Base-by-base conservation (phyloP, 1,140 invertebrate species). In the Ptiloglossa arizonensis region DNA sequence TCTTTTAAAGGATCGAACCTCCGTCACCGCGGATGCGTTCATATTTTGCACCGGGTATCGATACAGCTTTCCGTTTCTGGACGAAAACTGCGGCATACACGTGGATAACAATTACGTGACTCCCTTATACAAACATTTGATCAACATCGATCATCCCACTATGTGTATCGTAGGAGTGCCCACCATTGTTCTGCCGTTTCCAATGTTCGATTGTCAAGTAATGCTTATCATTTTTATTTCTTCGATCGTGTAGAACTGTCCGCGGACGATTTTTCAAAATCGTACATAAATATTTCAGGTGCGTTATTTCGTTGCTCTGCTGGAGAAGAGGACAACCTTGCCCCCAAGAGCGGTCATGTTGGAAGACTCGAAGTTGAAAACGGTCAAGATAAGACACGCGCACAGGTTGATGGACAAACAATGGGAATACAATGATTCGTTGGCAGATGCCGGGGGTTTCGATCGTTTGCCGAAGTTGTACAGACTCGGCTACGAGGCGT, bases 101-200 rank as follows among this genome's bases (percentile, higher is more conserved):
- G 92, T 95, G 0, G 91, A 95, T 0, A 93, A 95, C 27, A 94
- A 95, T 83, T 94, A 94, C 74, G 93, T 97, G 3, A 92, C 93
- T 32, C 95, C 96, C 0, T 92, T 98, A 5, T 96, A 96, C 88
- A 95, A 95, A 82, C 96, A 97, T 79, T 89, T 97, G 2, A 93
- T 97, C 8, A 95, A 97, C 87, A 94, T 95, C 0, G 89, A 95
- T 64, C 94, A 95, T 86, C 96, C 96, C 0, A 94, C 93, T 11
- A 94, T 97, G 94, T 94, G 93, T 62, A 95, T 97, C 70, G 92
- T 97, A 46, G 96, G 96, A 19, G 90, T 97, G 19, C 94, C 95
- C 0, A 93, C 93, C 70, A 87, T 88, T 50, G 93, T 95, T 1
- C 90, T 95, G 62, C 95, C 96, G 0, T 96, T 96, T 87, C 94